A percentile compares a stretch with the other conserved stretches of the same genome.
Conservation (phyloP, 2,888 invertebrate species). For the Calameuta idolon region DNA sequence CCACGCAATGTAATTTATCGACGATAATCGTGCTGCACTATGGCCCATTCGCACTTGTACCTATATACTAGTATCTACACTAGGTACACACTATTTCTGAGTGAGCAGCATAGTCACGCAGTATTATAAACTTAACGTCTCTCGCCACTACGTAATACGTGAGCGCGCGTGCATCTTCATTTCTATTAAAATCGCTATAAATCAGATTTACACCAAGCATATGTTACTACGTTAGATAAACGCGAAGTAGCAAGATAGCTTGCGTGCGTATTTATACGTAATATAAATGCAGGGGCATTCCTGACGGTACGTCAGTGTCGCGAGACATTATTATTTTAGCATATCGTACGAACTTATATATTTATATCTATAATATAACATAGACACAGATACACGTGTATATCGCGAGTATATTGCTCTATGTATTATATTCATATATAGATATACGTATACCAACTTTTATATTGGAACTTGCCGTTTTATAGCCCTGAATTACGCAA, state of each 20-base stretch:
- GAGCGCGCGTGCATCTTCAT: slow-evolving; percentile 42
- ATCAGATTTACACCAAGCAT: slow-evolving; percentile 51
- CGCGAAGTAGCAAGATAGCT: slow-evolving; percentile 1
- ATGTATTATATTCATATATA: slow-evolving; percentile 24
- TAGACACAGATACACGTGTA: neutral
- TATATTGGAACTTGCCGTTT: slow-evolving; percentile 16
- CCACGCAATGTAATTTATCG: neutral
- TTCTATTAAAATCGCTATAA: slow-evolving; percentile 58
- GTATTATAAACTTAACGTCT: slow-evolving; percentile 1
- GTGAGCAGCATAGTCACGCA: slow-evolving; percentile 1
- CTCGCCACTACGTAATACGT: slow-evolving; percentile 34
- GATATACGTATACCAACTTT: slow-evolving; percentile 7
- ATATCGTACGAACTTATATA: slow-evolving; percentile 33
- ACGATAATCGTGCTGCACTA: neutral
- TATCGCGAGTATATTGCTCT: slow-evolving; percentile 1
- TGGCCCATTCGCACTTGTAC: neutral
- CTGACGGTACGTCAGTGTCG: slow-evolving; percentile 55
- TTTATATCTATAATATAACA: slow-evolving; percentile 1
- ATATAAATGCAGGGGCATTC: slow-evolving; percentile 40
- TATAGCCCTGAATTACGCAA: slow-evolving; percentile 29
- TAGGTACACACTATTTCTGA: neutral
- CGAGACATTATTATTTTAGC: slow-evolving; percentile 56
- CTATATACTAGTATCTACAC: neutral
- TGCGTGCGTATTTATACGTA: slow-evolving; percentile 19
- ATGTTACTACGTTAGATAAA: slow-evolving; percentile 23